Percentiles rank a stretch among this genome's conserved stretches.
Conservation (phyloP, 2,797 vertebrate genomes). For the Acridotheres tristis region DNA sequence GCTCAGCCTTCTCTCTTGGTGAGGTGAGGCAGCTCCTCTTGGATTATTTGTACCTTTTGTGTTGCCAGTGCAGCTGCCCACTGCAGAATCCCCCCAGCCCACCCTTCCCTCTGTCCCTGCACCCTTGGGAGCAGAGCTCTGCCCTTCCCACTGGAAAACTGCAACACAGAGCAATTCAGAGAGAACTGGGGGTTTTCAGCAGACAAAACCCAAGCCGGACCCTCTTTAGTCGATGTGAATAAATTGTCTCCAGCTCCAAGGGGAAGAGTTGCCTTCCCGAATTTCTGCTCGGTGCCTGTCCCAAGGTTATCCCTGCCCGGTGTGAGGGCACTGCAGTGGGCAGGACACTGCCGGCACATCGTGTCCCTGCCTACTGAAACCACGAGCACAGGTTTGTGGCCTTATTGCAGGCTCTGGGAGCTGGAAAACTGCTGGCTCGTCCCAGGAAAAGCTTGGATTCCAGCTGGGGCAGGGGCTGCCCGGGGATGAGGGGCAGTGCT, state of each 20-base stretch:
- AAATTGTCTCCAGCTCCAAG: not conserved
- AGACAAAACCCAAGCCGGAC: fast-evolving
- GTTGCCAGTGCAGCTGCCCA: not conserved
- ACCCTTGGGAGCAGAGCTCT: fast-evolving
- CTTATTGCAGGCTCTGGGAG: not conserved
- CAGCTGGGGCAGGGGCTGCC: not conserved
- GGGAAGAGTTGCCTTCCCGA: not conserved
- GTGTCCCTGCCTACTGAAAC: fast-evolving
- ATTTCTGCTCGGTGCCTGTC: not conserved
- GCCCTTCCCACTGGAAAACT: not conserved
- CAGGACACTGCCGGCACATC: fast-evolving
- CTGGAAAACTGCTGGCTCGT: not conserved
- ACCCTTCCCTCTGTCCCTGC: not conserved
- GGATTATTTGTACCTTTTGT: not conserved
- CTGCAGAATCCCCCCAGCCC: not conserved
- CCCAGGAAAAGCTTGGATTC: not conserved
- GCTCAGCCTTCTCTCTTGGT: not conserved
- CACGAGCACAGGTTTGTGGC: not conserved
- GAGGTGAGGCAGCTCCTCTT: not conserved
- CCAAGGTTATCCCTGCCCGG: not conserved
- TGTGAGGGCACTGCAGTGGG: fast-evolving
- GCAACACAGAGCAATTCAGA: not conserved
- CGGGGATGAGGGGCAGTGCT: not conserved
- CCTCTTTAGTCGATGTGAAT: not conserved
- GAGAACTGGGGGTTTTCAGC: not conserved